These are phyloP conservation scores for Sussaba pulchella DNA, from an alignment of 2,888 invertebrate genomes.

Conservation along the genomic window DNA sequence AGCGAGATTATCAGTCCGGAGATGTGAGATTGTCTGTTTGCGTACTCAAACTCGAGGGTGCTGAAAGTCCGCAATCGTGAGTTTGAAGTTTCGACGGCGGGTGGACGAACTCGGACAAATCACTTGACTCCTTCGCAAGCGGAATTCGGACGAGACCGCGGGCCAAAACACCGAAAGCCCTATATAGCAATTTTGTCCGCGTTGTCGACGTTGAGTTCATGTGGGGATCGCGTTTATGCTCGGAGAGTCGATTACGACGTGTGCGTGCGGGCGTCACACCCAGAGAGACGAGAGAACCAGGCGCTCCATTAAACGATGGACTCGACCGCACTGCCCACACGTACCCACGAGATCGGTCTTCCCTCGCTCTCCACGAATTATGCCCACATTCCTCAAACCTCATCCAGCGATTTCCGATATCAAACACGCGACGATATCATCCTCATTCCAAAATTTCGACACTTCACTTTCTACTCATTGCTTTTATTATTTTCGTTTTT, in stretches of 20 bases:
- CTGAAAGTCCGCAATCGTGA: not conserved
- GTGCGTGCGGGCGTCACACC: conserved; percentile 42
- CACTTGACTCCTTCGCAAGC: conserved; percentile 14
- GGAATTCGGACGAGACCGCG: conserved; percentile 30
- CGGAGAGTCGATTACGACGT: not conserved
- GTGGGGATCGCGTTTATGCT: conserved; percentile 18
- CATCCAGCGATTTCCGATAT: conserved; percentile 4
- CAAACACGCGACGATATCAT: conserved; percentile 1
- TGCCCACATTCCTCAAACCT: not conserved
- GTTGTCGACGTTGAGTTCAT: not conserved
- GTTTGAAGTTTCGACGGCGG: not conserved
- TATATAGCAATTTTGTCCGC: not conserved
- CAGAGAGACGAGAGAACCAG: conserved; percentile 24
- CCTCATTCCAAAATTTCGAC: too few species aligned
- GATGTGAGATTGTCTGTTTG: too few species aligned
- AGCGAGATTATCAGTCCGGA: not conserved
- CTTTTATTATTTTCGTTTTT: too few species aligned
- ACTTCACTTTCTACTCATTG: too few species aligned
- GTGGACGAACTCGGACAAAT: conserved; percentile 5
- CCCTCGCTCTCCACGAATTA: conserved; percentile 1
- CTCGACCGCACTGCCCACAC: conserved; percentile 44
- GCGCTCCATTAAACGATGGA: conserved; percentile 49
- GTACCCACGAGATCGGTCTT: conserved; percentile 23
- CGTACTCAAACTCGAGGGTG: not conserved
- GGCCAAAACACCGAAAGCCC: conserved; percentile 4